phyloP scores from a whole-genome alignment of 1,140 invertebrate genomes.

The Vanessa atalanta region DNA sequence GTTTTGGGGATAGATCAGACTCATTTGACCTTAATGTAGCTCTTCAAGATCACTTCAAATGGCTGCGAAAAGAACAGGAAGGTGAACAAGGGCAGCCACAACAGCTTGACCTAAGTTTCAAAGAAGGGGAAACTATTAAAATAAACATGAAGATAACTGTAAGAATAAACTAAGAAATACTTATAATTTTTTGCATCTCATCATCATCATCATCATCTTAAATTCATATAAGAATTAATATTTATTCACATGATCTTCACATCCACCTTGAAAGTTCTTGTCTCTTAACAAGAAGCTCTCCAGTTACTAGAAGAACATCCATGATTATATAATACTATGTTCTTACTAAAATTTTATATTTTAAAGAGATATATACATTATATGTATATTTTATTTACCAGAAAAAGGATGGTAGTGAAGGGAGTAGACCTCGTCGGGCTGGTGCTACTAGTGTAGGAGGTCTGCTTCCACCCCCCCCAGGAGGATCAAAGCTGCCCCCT shows the following conservation, averaged over 20 bases:
- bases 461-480: conserved; percentile 92
- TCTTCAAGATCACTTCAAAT: conserved; percentile 99
- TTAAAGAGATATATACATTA: not conserved
- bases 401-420: conserved; percentile 94
- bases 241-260: too few species aligned
- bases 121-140: conserved; percentile 99
- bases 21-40: conserved; percentile 99
- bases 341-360: not conserved
- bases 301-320: too few species aligned
- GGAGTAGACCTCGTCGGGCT: conserved; percentile 82
- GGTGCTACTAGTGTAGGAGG: conserved; percentile 80
- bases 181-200: not conserved
- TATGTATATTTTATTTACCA: conserved; percentile 58
- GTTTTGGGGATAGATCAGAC: conserved; percentile 98
- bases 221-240: not conserved
- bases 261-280: too few species aligned
- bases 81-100: conserved; percentile 90
- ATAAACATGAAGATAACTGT: conserved; percentile 99
- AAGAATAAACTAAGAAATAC: conserved; percentile 61
- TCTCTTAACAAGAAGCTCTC: too few species aligned
- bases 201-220: too few species aligned
- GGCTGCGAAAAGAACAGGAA: conserved; percentile 95
- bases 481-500: conserved; percentile 84
- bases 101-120: conserved; percentile 97
- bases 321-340: too few species aligned